Evolutionary conservation across 2,113 vertebrate genomes (phyloP), one percentile per base, ranked within the genome.

Genomic region (Trematocara zebra): DNA sequence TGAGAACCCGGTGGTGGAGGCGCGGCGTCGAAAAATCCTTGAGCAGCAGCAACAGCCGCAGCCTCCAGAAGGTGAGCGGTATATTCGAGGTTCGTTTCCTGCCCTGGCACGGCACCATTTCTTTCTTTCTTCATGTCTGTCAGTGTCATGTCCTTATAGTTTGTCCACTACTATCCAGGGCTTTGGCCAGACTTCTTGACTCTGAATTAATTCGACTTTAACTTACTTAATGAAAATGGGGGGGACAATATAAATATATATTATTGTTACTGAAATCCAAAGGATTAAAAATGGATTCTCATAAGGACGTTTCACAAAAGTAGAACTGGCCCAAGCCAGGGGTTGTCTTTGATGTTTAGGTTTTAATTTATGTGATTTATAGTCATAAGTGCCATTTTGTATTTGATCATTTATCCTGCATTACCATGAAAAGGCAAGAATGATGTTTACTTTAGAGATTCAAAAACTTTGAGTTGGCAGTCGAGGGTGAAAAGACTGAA

Each of bases 1-100:
- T 85, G 99, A 99, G 93, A 99, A 99, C 95, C 99, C 99, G 1
- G 97, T 99, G 74, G 92, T 98, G 89, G 99, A 99, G 96, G 98
- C 97, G 3, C 98, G 98, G 95, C 96, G 98, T 49, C 87, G 91
- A 57, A 94, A 94, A 89, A 86, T 99, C 92, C 95, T 98, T 5
- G 97, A 98, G 37, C 94, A 94, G 83, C 96, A 96, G 90, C 96
- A 90, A 49, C 97, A 97, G 47, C 98, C 97, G 93, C 97, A 97
- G 76, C 97, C 97, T 88, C 97, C 97, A 88, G 98, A 99, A 98
- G 99, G 98, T 98, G 95, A 96, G 97, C 96, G 96, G 95, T 96
- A 96, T 94, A 96, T 97, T 95, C 95, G 92, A 96, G 95, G 96
- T 96, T 96, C 93, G 96, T 96, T 94, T 95, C 95, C 93, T 93